These are phyloP conservation scores for Cliona cf. orientalis DNA, from an alignment of 37 sponge, comb jelly and placozoan species.

Conservation along the genomic window DNA sequence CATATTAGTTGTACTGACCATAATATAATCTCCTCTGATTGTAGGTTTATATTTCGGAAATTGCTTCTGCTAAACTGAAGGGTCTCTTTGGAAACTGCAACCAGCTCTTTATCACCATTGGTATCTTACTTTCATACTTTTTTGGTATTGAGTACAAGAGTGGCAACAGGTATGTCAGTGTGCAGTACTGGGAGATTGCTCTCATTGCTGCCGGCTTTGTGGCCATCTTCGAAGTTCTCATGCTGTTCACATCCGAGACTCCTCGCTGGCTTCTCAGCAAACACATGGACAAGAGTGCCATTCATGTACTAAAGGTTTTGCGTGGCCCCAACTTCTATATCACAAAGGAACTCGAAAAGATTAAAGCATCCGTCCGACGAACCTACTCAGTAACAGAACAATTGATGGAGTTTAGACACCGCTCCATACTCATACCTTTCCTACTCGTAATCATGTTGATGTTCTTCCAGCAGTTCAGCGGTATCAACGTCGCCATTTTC, in stretches of 20 bases:
- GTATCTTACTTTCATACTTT: slow-evolving; percentile 60
- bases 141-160: slow-evolving; percentile 29
- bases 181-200: slow-evolving; percentile 52
- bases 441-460: slow-evolving; percentile 49
- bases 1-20: no score
- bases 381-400: slow-evolving; percentile 10
- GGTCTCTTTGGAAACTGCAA: slow-evolving; percentile 78
- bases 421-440: slow-evolving; percentile 37
- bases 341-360: slow-evolving; percentile 38
- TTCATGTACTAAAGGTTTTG: slow-evolving; percentile 36
- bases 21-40: neutral
- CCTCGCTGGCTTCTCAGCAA: slow-evolving; percentile 71
- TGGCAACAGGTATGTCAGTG: neutral
- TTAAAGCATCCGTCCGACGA: slow-evolving; percentile 11
- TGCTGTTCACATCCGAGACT: slow-evolving; percentile 72
- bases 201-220: slow-evolving; percentile 51
- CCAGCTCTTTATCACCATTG: slow-evolving; percentile 80
- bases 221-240: slow-evolving; percentile 45
- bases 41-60: slow-evolving; percentile 87
- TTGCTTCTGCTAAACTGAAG: slow-evolving; percentile 53
- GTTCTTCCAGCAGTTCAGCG: slow-evolving; percentile 82
- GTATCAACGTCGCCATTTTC: slow-evolving; percentile 80
- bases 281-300: slow-evolving; percentile 1
- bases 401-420: slow-evolving; percentile 17
- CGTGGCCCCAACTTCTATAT: slow-evolving; percentile 53